These are phyloP conservation scores for Dexiosoma caninum DNA, from an alignment of 2,888 invertebrate genomes.

Conservation along the genomic window DNA sequence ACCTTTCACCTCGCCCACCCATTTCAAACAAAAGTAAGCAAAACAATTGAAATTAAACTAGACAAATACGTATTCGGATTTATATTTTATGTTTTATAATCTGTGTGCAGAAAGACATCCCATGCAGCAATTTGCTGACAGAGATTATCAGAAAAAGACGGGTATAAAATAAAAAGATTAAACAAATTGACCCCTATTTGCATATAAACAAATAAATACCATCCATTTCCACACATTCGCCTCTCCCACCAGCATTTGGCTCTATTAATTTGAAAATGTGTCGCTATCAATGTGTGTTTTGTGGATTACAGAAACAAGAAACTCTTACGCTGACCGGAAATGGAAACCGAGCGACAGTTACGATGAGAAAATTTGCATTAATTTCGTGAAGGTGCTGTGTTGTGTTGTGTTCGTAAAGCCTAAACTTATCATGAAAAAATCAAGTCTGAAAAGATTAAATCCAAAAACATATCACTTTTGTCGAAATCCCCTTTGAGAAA, in stretches of 20 bases:
- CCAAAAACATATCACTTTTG: constrained; percentile 43
- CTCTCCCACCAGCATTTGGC: constrained; percentile 9
- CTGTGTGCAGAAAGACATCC: constrained; percentile 33
- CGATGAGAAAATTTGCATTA: constrained; percentile 48
- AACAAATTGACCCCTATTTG: constrained; percentile 60
- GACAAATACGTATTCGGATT: constrained; percentile 49
- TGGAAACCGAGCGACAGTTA: not conserved
- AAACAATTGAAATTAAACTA: constrained; percentile 18
- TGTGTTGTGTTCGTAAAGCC: constrained; percentile 1
- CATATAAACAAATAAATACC: constrained; percentile 61
- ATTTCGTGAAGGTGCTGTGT: constrained; percentile 48
- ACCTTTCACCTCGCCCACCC: constrained; percentile 29
- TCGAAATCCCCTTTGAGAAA: constrained; percentile 54
- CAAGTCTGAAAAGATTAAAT: constrained; percentile 40
- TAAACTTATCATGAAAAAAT: constrained; percentile 42
- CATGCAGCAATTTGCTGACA: constrained; percentile 46
- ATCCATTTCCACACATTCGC: constrained; percentile 34
- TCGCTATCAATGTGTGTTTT: constrained; percentile 27
- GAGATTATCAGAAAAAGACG: not conserved
- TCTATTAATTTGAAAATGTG: constrained; percentile 13
- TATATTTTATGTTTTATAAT: constrained; percentile 39
- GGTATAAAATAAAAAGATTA: not conserved
- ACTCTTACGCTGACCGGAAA: constrained; percentile 27
- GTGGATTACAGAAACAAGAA: constrained; percentile 31
- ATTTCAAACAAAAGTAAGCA: not conserved